Evolutionary conservation across 2,888 invertebrate genomes (phyloP), one percentile per base, ranked within the genome.

Genomic region (Sphaerophoria rueppellii): DNA sequence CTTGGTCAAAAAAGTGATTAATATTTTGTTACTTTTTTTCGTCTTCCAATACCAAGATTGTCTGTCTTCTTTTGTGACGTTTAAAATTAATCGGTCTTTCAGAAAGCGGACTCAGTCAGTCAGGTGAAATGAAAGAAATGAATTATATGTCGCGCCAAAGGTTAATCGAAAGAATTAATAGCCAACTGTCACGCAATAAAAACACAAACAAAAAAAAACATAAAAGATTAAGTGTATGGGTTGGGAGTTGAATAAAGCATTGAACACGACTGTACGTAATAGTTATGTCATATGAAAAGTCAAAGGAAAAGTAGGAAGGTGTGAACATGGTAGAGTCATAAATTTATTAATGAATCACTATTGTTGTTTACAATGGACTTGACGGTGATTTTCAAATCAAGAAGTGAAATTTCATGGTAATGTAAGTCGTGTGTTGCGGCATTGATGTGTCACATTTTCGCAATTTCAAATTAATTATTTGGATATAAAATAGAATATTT

Each of bases 151-250:
- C 60, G 32, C 50, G 50, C 57, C 54, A 54, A 46, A 55, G 60
- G 61, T 73, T 67, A 73, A 78, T 82, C 79, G 52, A 82, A 73
- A 65, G 73, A 70, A 70, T 79, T 82, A 79, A 82, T 79, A 63
- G 70, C 54, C 55, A 54, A 74, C 55, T 58, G 79, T 60, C 79
- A 82, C 79, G 82, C 82, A 82, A 82, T 79, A 57, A 34, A 7
- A 78, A 58, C 14, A 34, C 4, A 54, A 82, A 82, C 74, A 57
- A 34, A 7, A 78, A 58, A 32, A 34, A 4, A 54, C 11, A 43
- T 43, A 43, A 43, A 43, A 43, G 6, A 40, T 7, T 67, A 37
- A 79, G 65, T 24, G 35, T 63, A 54, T 35, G 52, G 40, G n/a
- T 43, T 82, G 37, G 43, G 43, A 54, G 11, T 55, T 63, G 54